phyloP scores from a whole-genome alignment of 2,797 vertebrate species.

The Capromys pilorides region DNA sequence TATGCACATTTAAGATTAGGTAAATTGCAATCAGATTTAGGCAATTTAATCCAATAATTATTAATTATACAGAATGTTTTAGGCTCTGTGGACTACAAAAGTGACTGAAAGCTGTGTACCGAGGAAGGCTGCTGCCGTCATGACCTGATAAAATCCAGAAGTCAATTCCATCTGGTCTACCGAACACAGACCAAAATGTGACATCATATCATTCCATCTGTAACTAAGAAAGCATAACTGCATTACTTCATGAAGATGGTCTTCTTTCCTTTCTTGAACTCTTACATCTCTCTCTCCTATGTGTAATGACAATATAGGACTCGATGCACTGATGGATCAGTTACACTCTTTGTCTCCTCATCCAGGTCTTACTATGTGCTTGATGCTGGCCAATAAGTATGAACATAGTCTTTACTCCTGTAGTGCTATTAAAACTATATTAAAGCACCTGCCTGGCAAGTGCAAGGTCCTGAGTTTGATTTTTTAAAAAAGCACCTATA shows the following conservation, averaged over 20 bases:
- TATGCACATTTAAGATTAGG: conserved; percentile 40
- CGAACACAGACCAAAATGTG: not conserved
- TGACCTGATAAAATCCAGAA: conserved; percentile 1
- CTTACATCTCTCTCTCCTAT: not conserved
- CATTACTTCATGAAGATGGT: not conserved
- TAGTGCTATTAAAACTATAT: too few species aligned
- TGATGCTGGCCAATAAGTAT: not conserved
- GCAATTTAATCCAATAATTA: conserved; percentile 10
- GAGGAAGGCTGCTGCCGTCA: not conserved
- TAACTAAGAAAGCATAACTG: not conserved
- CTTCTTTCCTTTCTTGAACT: not conserved
- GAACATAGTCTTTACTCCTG: not conserved
- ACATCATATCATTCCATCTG: not conserved
- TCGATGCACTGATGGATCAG: not conserved
- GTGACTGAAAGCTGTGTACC: not conserved
- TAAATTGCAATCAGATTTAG: not conserved
- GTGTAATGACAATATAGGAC: not conserved
- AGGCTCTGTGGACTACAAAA: not conserved
- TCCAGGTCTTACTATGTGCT: not conserved
- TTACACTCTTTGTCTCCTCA: not conserved
- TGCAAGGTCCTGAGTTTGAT: too few species aligned
- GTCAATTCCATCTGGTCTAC: not conserved
- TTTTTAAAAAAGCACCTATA: too few species aligned
- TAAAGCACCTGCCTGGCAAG: too few species aligned
- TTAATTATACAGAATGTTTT: conserved; percentile 37